A percentile compares a stretch with the other conserved stretches of the same genome.
These are phyloP conservation scores for Leptinotarsa lineolata DNA, from an alignment of 1,140 invertebrate species.

Conservation along the genomic window DNA sequence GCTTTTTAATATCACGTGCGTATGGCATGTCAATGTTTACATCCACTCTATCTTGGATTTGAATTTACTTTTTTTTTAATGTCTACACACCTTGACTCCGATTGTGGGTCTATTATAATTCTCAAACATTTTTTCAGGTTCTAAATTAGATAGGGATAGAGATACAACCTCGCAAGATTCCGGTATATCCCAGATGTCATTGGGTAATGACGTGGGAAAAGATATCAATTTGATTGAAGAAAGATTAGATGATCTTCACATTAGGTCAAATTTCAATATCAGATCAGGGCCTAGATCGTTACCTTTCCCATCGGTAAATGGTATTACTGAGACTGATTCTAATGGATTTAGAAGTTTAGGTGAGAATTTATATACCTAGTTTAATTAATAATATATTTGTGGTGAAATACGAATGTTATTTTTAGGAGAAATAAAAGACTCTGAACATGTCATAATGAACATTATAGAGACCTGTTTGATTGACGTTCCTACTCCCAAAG, in stretches of 20 bases:
- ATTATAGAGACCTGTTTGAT: slow-evolving; percentile 51
- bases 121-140: slow-evolving; percentile 30
- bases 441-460: slow-evolving; percentile 56
- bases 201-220: slow-evolving; percentile 56
- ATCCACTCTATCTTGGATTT: no score
- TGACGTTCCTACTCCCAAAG: slow-evolving; percentile 50
- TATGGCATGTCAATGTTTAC: no score
- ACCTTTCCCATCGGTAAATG: slow-evolving; percentile 47
- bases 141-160: slow-evolving; percentile 65
- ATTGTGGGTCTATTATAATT: no score
- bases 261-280: slow-evolving; percentile 39
- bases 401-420: background rate
- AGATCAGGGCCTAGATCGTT: slow-evolving; percentile 44
- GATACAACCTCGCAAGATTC: slow-evolving; percentile 87
- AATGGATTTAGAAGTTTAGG: slow-evolving; percentile 53
- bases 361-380: slow-evolving; percentile 21
- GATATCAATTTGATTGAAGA: slow-evolving; percentile 55
- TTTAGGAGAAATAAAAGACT: slow-evolving; percentile 50
- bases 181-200: slow-evolving; percentile 84
- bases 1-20: no score
- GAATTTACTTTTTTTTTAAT: no score
- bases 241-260: slow-evolving; percentile 58
- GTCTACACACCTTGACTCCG: no score
- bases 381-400: background rate
- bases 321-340: slow-evolving; percentile 46